Conservation (phyloP, 1,140 invertebrate species). For the Zaprionus taronus region DNA sequence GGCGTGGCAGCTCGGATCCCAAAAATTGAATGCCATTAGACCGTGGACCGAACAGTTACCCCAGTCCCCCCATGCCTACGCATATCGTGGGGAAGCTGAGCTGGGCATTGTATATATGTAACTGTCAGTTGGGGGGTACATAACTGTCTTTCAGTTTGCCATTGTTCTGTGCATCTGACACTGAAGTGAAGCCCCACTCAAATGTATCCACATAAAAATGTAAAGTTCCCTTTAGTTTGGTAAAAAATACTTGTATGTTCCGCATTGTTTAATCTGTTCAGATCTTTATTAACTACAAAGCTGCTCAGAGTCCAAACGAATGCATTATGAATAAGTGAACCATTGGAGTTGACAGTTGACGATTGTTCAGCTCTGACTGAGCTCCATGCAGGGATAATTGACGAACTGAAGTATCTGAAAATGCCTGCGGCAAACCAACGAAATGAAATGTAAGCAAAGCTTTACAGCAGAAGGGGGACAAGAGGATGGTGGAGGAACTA, state of each 20-base stretch:
- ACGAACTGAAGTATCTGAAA: slow-evolving; percentile 17
- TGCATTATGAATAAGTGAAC: background rate
- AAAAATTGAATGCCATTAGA: slow-evolving; percentile 27
- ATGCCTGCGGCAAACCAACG: slow-evolving; percentile 9
- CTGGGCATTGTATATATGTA: background rate
- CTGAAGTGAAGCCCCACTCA: background rate
- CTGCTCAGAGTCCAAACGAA: background rate
- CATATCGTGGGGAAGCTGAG: background rate
- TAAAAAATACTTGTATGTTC: background rate
- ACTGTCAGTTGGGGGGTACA: background rate
- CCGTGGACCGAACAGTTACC: background rate
- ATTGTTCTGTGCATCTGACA: background rate
- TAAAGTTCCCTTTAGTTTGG: background rate
- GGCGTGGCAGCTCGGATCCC: slow-evolving; percentile 31
- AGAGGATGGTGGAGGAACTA: background rate
- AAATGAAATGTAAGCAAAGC: slow-evolving; percentile 25
- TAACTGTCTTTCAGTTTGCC: background rate
- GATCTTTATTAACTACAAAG: background rate
- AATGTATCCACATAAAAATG: background rate
- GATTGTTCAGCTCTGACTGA: background rate
- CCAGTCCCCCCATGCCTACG: background rate
- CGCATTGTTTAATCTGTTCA: background rate
- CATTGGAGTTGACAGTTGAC: background rate
- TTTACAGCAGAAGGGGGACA: background rate
- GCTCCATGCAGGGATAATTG: slow-evolving; percentile 1